These are phyloP conservation scores for Eupithecia insigniata DNA, from an alignment of 2,888 invertebrate species.

Conservation along the genomic window DNA sequence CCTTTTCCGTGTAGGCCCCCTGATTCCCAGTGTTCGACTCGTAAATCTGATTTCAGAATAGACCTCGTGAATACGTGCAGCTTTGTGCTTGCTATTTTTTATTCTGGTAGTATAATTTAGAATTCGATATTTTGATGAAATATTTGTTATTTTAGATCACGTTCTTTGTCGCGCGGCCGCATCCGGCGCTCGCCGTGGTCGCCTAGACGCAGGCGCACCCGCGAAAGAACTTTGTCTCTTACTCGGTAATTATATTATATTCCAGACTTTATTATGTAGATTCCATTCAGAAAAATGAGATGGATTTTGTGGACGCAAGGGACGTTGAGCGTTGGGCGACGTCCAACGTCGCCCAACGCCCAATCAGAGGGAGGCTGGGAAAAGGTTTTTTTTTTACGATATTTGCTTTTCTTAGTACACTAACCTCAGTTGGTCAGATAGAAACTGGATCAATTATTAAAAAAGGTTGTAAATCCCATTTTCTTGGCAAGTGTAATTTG, in stretches of 20 bases:
- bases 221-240: slow-evolving; percentile 72
- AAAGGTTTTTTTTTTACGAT: too few relatives aligned
- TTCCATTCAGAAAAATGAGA: neutral
- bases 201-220: slow-evolving; percentile 72
- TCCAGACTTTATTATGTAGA: neutral
- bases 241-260: slow-evolving; percentile 60
- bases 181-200: slow-evolving; percentile 78
- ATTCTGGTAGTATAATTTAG: neutral
- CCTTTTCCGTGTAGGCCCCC: too few relatives aligned
- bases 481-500: too few relatives aligned
- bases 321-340: too few relatives aligned
- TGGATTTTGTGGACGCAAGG: neutral
- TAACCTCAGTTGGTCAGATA: too few relatives aligned
- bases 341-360: too few relatives aligned
- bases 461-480: too few relatives aligned
- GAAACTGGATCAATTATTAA: too few relatives aligned
- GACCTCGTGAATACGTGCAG: neutral
- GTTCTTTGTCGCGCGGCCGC: slow-evolving; percentile 86
- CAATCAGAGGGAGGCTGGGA: too few relatives aligned
- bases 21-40: neutral
- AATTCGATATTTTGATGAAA: neutral
- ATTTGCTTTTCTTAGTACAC: too few relatives aligned
- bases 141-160: slow-evolving; percentile 78
- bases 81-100: neutral
- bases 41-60: neutral